Evolutionary conservation across 2,113 vertebrate genomes (phyloP), one percentile per base, ranked within the genome.

Genomic region (Romanogobio albipinnatus): DNA sequence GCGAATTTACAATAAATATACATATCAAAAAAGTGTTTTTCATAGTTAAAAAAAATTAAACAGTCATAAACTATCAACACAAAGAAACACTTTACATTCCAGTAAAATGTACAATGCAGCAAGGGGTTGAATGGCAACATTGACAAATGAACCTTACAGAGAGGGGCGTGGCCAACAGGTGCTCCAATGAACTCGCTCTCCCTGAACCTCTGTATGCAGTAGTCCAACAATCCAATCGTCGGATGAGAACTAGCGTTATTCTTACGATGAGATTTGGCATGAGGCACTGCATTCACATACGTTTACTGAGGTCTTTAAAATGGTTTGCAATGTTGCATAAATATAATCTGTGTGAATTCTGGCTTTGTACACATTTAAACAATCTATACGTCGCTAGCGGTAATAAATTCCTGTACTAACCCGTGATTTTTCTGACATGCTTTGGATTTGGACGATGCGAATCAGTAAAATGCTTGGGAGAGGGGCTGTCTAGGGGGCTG

Each of bases 31-130:
- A 89, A 86, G 85, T 43, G 84, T 83, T 76, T 61, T 85, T 83
- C 47, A 85, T 85, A 88, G 86, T 87, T 89, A 84, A 91, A 91
- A 89, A 89, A 90, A 43, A 58, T 70, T 62, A 87, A 78, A 87
- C 83, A 77, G 64, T 86, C 68, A 85, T 90, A 68, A 92, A 91
- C 89, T 90, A 90, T 93, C 80, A 88, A 93, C 92, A 95, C 91
- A 94, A 89, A 92, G 88, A 59, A 93, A 91, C 91, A 93, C 92
- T 92, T 94, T 93, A 94, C 93, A 95, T 94, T 94, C 93, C 93
- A 93, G 93, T 94, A 93, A 94, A 93, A 94, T 93, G 93, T 94
- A 93, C 93, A 94, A 90, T 90, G 91, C 91, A 93, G 90, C 90
- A 91, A 94, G 86, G 86, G 86, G 89, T 71, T 92, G 89, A 91